Percentiles rank a stretch among this genome's conserved stretches.
These are phyloP conservation scores for Diorhabda carinulata DNA, from an alignment of 1,140 invertebrate genomes.

Conservation along the genomic window DNA sequence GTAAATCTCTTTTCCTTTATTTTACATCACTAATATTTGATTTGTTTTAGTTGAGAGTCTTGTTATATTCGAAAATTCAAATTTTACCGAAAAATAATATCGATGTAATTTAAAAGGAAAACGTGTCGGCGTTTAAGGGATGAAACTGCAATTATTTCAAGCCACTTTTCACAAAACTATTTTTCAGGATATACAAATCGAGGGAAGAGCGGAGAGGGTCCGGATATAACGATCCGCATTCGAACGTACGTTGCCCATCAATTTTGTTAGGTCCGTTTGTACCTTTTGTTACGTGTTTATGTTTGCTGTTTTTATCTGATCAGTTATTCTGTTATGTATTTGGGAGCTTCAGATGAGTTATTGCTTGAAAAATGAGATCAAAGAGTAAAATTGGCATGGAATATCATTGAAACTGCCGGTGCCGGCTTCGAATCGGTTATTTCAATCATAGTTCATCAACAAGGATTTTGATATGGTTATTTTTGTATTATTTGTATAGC, in stretches of 20 bases:
- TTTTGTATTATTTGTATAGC: background rate
- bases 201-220: background rate
- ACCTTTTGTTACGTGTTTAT: conserved; percentile 8
- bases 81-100: too few species aligned
- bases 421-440: background rate
- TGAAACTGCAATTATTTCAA: too few species aligned
- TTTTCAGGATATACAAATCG: too few species aligned
- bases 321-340: conserved; percentile 5
- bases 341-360: background rate
- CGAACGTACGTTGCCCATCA: background rate
- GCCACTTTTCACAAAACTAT: too few species aligned
- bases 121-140: too few species aligned
- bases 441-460: background rate
- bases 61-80: too few species aligned
- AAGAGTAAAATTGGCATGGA: background rate
- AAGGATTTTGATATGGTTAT: background rate
- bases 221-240: background rate
- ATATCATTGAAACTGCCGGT: background rate
- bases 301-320: conserved; percentile 5
- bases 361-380: background rate
- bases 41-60: too few species aligned
- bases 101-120: too few species aligned
- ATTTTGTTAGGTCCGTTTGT: conserved; percentile 6
- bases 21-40: too few species aligned
- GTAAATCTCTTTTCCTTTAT: too few species aligned